Evolutionary conservation across 2,888 invertebrate species (phyloP).

Genomic region (Drepana falcataria): DNA sequence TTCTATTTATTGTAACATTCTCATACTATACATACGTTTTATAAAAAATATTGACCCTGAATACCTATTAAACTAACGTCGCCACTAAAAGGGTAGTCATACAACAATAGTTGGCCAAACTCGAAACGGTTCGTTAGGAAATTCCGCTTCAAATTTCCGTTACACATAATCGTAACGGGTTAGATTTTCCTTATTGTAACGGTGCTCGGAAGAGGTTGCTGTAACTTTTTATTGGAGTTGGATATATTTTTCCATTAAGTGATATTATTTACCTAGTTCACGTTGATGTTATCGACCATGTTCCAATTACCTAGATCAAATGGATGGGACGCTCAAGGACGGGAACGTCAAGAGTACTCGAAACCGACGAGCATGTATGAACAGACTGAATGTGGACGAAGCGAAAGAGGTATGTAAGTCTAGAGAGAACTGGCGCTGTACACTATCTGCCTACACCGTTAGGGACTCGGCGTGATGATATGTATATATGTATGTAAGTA

Average conservation of each 20-base stretch:
- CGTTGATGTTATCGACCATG: too few relatives aligned
- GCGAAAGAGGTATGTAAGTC: too few relatives aligned
- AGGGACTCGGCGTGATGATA: too few relatives aligned
- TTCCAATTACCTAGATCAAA: too few relatives aligned
- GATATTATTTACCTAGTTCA: background rate
- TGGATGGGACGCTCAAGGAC: too few relatives aligned
- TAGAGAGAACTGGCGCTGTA: too few relatives aligned
- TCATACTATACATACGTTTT: conserved; percentile 12
- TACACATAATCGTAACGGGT: conserved; percentile 1
- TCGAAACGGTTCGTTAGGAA: conserved; percentile 1
- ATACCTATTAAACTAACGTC: background rate
- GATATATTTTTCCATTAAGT: background rate
- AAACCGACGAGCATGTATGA: too few relatives aligned
- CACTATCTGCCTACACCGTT: too few relatives aligned
- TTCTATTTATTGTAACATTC: conserved; percentile 40
- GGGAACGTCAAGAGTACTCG: too few relatives aligned
- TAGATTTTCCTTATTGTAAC: conserved; percentile 2
- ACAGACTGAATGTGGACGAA: too few relatives aligned
- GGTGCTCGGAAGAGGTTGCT: background rate
- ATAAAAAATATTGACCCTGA: too few relatives aligned
- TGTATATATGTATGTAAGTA: too few relatives aligned
- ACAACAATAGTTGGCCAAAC: background rate
- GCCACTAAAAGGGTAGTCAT: background rate
- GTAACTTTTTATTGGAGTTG: background rate
- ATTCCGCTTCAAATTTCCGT: conserved; percentile 2